These are phyloP conservation scores for Phalera bucephala DNA, from an alignment of 2,888 invertebrate genomes.

Conservation along the genomic window DNA sequence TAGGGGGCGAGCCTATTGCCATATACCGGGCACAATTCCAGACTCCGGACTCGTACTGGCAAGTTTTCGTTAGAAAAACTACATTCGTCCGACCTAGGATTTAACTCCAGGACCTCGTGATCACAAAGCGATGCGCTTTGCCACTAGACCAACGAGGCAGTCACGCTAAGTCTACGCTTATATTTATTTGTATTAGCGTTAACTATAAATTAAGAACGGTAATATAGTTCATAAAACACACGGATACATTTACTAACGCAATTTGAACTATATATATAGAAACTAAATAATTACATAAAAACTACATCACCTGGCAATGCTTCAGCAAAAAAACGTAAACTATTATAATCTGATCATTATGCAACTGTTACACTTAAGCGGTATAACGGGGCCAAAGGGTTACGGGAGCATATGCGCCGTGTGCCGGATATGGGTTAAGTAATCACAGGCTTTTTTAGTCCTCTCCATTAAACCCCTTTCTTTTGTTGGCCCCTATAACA, in stretches of 20 bases:
- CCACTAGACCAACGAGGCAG: no score
- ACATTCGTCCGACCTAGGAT: no score
- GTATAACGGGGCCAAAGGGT: constrained; percentile 81
- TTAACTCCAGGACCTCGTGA: no score
- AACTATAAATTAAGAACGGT: no score
- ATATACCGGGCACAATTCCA: no score
- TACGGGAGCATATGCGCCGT: constrained; percentile 68
- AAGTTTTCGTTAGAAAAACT: no score
- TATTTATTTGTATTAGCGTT: no score
- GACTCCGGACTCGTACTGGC: no score
- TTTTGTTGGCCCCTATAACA: constrained; percentile 62
- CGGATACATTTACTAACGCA: constrained; percentile 5
- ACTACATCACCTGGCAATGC: constrained; percentile 58
- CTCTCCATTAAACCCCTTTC: constrained; percentile 67
- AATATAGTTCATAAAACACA: background rate
- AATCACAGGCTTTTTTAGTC: constrained; percentile 73
- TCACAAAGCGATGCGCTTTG: no score
- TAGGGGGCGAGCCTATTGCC: no score
- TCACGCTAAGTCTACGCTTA: no score
- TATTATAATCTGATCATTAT: constrained; percentile 65
- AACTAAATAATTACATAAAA: constrained; percentile 33
- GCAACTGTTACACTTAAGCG: constrained; percentile 70
- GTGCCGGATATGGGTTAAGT: constrained; percentile 78
- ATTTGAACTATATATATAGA: constrained; percentile 14
- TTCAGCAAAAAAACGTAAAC: constrained; percentile 53